Evolutionary conservation across 2,113 vertebrate genomes (phyloP).

Genomic region (Engraulis encrasicolus): DNA sequence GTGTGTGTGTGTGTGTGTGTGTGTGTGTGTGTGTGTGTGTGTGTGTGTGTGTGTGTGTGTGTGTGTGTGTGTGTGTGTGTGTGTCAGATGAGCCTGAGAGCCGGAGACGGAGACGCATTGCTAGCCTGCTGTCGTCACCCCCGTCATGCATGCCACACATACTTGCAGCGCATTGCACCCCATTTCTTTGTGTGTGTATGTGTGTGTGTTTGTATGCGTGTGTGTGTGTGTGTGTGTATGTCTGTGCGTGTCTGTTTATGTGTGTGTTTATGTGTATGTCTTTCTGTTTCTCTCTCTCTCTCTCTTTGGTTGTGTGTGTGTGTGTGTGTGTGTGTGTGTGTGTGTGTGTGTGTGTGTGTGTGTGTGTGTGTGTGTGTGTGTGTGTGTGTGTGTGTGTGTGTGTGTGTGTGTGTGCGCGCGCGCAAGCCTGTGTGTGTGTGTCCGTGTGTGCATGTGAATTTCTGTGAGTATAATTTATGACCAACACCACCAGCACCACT

Average conservation of each 20-base stretch:
- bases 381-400: not conserved
- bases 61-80: too few relatives aligned
- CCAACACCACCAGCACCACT: too few relatives aligned
- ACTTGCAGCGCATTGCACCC: not conserved
- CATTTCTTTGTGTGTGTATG: constrained; percentile 7
- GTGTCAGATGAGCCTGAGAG: too few relatives aligned
- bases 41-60: too few relatives aligned
- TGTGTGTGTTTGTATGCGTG: not conserved
- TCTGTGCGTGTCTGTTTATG: not conserved
- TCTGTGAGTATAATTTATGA: too few relatives aligned
- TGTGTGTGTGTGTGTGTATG: not conserved
- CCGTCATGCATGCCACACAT: not conserved
- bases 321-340: not conserved
- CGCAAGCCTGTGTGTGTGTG: too few relatives aligned
- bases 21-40: too few relatives aligned
- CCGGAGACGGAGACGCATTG: not conserved
- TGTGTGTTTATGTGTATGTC: too few relatives aligned
- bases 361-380: not conserved
- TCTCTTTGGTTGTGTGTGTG: too few relatives aligned
- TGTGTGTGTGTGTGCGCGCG: not conserved
- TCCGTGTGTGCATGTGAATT: not conserved
- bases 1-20: too few relatives aligned
- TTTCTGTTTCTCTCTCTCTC: too few relatives aligned
- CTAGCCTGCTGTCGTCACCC: not conserved
- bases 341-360: not conserved